Conservation (phyloP, 35 echinoderm and acorn worm species). For the Hemicentrotus pulcherrimus region DNA sequence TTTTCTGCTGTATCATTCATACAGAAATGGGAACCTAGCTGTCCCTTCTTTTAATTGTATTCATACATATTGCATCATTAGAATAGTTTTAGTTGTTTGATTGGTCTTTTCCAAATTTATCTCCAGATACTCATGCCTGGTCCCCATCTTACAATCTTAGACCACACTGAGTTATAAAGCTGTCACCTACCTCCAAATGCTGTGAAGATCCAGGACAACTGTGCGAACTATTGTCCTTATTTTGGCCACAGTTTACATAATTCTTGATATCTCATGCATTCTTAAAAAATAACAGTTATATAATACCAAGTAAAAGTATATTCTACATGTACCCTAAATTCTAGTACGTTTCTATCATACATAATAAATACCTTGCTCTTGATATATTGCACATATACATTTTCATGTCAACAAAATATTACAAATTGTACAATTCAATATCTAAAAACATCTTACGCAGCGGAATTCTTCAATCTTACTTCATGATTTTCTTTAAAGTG, state of each 20-base stretch:
- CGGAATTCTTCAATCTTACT: background rate
- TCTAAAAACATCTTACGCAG: background rate
- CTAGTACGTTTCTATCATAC: background rate
- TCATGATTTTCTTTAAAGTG: too few species aligned
- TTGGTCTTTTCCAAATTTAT: too few species aligned
- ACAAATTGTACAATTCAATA: background rate
- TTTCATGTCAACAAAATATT: background rate
- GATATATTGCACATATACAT: background rate
- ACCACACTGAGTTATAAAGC: too few species aligned
- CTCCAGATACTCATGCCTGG: too few species aligned
- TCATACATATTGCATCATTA: too few species aligned
- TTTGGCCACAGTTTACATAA: background rate
- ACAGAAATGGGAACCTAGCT: too few species aligned
- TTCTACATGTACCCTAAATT: background rate
- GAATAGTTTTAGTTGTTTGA: too few species aligned
- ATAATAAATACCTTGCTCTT: background rate
- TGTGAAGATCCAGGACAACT: background rate
- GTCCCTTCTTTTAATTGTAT: too few species aligned
- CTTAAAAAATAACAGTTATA: background rate
- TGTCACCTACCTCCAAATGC: too few species aligned
- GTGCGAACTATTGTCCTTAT: background rate
- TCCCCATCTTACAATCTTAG: too few species aligned
- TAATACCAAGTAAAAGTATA: background rate
- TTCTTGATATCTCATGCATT: background rate
- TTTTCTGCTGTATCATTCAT: too few species aligned